Evolutionary conservation across 2,797 vertebrate species (phyloP), one percentile per base, ranked within the genome.

Genomic region (Rhadinocentrus ornatus): DNA sequence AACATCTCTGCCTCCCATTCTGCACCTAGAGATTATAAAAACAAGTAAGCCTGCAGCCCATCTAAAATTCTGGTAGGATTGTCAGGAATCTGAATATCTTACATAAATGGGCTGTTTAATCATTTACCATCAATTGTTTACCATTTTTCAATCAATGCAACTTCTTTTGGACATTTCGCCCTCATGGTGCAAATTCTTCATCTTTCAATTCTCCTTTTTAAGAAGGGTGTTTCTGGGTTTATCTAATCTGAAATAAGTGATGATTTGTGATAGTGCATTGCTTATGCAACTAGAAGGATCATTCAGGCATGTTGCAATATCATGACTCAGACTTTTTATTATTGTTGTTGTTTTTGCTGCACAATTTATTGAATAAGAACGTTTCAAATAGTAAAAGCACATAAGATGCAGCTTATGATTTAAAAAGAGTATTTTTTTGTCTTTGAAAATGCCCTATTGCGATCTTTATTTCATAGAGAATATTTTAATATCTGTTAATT

Each of bases 331-430:
- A 27, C 18, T 3, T 52, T 64, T 37, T 37, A 52, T 53, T 53
- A n/a, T 50, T 34, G 34, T 35, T 32, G 20, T 7, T 22, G 18
- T 34, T 26, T 24, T 34, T 54, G 31, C 44, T 6, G 10, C 41
- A 44, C 18, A n/a, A n/a, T 46, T n/a, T n/a, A 3, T n/a, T 24
- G 35, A 35, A 66, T 29, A 22, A 39, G 5, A 65, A 15, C 15
- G 24, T 57, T 34, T 46, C 54, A 16, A 13, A 15, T 39, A 22
- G 44, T 24, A 26, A 57, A 5, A 58, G n/a, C 22, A 46, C 26
- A 67, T 39, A 26, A 67, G 10, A 55, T 16, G n/a, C 44, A 50
- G 18, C 5, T 57, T 68, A 50, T 55, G 62, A 31, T 37, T 64
- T 11, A 52, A 65, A 58, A 26, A 32, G 16, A 52, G 35, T 26